Percentiles rank a stretch among this genome's conserved stretches.
Evolutionary conservation across 2,888 invertebrate species (phyloP).

Genomic region (Cantharis lateralis): DNA sequence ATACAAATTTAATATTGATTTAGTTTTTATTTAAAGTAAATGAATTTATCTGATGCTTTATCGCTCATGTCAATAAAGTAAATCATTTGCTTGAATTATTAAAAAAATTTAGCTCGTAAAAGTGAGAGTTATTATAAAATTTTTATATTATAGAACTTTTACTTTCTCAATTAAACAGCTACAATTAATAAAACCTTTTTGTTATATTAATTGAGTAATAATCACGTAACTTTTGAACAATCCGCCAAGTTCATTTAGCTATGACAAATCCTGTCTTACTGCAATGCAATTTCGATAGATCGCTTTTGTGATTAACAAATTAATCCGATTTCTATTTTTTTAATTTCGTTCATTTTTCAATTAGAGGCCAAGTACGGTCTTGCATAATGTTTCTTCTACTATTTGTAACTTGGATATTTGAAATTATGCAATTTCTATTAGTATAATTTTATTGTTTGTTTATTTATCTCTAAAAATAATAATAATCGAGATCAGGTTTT

Average conservation of each 20-base stretch:
- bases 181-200: neutral
- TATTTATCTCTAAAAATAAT: no score
- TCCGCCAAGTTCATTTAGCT: neutral
- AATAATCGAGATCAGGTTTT: no score
- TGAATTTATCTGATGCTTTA: neutral
- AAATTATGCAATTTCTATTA: neutral
- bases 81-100: neutral
- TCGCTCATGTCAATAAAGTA: neutral
- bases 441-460: neutral
- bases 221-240: neutral
- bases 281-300: neutral
- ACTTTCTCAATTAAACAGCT: neutral
- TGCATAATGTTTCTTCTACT: neutral
- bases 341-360: neutral
- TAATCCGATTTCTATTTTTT: neutral
- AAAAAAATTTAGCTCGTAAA: neutral
- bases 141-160: neutral
- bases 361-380: neutral
- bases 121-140: neutral
- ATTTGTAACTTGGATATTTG: neutral
- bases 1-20: neutral
- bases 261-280: neutral
- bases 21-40: neutral
- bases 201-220: neutral
- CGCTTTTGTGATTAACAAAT: neutral